Conservation (phyloP, 1,140 invertebrate species). For the Dreissena polymorpha region DNA sequence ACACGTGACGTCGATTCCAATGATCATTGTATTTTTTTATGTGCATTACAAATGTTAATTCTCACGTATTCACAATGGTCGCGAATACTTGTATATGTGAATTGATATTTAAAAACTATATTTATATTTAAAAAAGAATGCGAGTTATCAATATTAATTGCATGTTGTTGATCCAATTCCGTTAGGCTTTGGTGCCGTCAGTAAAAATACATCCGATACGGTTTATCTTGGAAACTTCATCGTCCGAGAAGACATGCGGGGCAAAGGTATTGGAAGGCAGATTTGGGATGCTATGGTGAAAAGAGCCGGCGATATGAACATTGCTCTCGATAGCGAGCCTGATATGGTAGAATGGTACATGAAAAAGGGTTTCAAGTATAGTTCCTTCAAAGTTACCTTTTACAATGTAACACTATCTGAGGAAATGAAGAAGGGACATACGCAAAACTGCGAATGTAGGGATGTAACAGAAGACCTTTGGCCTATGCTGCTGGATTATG, state of each 20-base stretch:
- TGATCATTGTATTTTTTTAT: too few species aligned
- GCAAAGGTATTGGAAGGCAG: conserved; percentile 16
- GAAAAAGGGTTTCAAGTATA: conserved; percentile 10
- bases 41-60: too few species aligned
- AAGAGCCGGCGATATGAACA: conserved; percentile 4
- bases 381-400: background rate
- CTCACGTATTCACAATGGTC: too few species aligned
- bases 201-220: background rate
- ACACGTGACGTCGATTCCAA: too few species aligned
- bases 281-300: conserved; percentile 28
- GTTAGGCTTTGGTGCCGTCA: conserved; percentile 18
- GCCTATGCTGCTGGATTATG: conserved; percentile 20
- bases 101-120: too few species aligned
- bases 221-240: conserved; percentile 41
- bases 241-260: conserved; percentile 26
- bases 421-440: conserved; percentile 10
- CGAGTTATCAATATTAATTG: too few species aligned
- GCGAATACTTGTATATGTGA: too few species aligned
- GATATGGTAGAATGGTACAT: conserved; percentile 30
- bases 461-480: conserved; percentile 2
- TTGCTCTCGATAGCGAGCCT: conserved; percentile 9
- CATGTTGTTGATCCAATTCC: background rate
- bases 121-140: too few species aligned
- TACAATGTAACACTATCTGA: background rate
- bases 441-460: background rate